A percentile compares a stretch with the other conserved stretches of the same genome.
These are phyloP conservation scores for Panagrolaimus sp. DNA, from an alignment of 1,140 invertebrate species.

Conservation along the genomic window DNA sequence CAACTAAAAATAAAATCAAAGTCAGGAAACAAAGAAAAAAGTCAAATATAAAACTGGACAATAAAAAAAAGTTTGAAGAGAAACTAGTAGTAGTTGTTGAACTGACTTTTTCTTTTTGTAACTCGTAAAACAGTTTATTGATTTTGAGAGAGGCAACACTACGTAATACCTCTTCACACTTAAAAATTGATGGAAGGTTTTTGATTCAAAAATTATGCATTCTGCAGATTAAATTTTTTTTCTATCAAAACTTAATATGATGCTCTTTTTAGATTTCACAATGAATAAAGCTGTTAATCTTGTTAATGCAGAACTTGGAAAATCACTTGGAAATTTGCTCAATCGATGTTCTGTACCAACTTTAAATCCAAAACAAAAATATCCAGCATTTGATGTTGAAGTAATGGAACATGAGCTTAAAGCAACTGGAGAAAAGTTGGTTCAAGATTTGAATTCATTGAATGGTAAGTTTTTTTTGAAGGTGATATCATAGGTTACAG, in stretches of 20 bases:
- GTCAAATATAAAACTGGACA: too few species aligned
- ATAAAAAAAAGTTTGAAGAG: too few species aligned
- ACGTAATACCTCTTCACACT: too few species aligned
- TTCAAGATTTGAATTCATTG: conserved; percentile 63
- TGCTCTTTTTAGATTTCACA: conserved; percentile 71
- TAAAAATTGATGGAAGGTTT: too few species aligned
- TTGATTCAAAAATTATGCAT: too few species aligned
- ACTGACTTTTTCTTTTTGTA: too few species aligned
- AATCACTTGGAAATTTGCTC: conserved; percentile 84
- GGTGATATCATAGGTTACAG: too few species aligned
- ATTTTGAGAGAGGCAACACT: too few species aligned
- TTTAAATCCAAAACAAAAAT: conserved; percentile 72
- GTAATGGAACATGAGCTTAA: conserved; percentile 49
- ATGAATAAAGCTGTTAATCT: conserved; percentile 70
- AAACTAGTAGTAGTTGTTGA: too few species aligned
- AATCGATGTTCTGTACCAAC: conserved; percentile 70
- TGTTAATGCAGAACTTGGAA: conserved; percentile 82
- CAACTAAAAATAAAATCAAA: too few species aligned
- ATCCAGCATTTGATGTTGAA: conserved; percentile 65
- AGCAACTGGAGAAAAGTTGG: conserved; percentile 63
- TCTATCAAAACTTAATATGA: conserved; percentile 27
- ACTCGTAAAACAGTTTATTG: too few species aligned
- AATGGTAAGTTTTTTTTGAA: conserved; percentile 62
- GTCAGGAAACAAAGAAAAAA: too few species aligned
- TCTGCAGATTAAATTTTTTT: background rate